Evolutionary conservation across 2,888 invertebrate species (phyloP).

Genomic region (Emmelina monodactyla): DNA sequence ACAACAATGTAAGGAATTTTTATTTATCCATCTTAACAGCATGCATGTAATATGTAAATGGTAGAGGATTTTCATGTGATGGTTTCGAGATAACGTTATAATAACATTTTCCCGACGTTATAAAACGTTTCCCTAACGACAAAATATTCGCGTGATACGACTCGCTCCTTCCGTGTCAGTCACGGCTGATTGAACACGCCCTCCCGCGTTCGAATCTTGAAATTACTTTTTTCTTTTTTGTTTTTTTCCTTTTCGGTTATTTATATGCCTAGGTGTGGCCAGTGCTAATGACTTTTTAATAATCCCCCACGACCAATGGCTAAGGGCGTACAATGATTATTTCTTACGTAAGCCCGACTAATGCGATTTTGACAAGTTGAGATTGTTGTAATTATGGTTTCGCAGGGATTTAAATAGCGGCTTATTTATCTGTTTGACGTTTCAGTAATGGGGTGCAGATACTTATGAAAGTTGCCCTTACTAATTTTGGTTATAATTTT

Average conservation of each 20-base stretch:
- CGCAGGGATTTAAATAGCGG: constrained; percentile 48
- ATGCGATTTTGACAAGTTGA: constrained; percentile 65
- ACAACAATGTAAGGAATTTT: too few species aligned
- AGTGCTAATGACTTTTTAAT: constrained; percentile 61
- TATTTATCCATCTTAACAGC: too few species aligned
- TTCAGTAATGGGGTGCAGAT: constrained; percentile 24
- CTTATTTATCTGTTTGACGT: constrained; percentile 37
- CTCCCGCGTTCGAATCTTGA: constrained; percentile 36
- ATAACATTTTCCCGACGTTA: too few species aligned
- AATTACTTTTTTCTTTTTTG: constrained; percentile 57
- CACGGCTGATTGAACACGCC: constrained; percentile 52
- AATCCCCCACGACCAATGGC: constrained; percentile 55
- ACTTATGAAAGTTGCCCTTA: constrained; percentile 21
- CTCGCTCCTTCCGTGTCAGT: constrained; percentile 58
- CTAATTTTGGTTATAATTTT: constrained; percentile 5
- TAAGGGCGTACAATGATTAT: constrained; percentile 45
- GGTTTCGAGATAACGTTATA: constrained; percentile 34
- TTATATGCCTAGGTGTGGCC: constrained; percentile 51
- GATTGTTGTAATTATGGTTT: constrained; percentile 60
- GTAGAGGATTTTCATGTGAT: constrained; percentile 22
- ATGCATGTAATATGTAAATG: constrained; percentile 8
- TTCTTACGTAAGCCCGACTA: constrained; percentile 42
- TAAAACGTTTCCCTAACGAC: constrained; percentile 53
- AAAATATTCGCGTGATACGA: constrained; percentile 59
- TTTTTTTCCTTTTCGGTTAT: constrained; percentile 49